Conservation (phyloP, 2,113 vertebrate species). For the Bubo blakistoni region DNA sequence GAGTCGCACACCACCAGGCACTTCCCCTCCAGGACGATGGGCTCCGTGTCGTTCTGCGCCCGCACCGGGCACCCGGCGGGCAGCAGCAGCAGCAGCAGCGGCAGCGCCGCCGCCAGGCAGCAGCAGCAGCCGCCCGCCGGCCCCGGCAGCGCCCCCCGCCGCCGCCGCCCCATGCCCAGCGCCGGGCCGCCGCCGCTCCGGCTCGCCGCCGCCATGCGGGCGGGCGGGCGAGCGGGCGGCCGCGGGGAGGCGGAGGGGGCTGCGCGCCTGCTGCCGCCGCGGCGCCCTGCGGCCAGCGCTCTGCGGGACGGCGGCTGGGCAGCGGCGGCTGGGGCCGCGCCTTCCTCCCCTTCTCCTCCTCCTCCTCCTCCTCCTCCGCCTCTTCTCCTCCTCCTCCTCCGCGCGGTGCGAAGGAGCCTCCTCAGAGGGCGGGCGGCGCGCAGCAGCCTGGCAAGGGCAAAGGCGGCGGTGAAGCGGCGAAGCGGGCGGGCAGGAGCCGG, state of each 20-base stretch:
- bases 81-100: conserved; percentile 78
- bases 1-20: conserved; percentile 98
- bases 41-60: conserved; percentile 96
- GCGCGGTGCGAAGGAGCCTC: conserved; percentile 14
- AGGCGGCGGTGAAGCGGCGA: neutral
- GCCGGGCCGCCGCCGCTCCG: conserved; percentile 26
- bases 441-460: conserved; percentile 58
- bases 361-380: neutral
- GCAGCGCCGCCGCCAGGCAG: conserved; percentile 77
- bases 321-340: conserved; percentile 7
- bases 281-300: conserved; percentile 24
- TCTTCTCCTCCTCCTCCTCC: neutral
- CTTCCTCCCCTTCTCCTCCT: conserved; percentile 3
- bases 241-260: neutral
- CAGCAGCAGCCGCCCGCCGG: conserved; percentile 37
- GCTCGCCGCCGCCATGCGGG: conserved; percentile 4
- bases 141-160: conserved; percentile 55
- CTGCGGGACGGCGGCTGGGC: conserved; percentile 13
- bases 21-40: conserved; percentile 96
- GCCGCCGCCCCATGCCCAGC: conserved; percentile 37
- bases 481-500: neutral
- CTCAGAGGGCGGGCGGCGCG: conserved; percentile 43
- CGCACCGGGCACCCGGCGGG: conserved; percentile 70
- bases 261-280: neutral
- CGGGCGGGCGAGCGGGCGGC: neutral